Base-by-base conservation (phyloP, 2,888 invertebrate species). In the Erpobdella octoculata region DNA sequence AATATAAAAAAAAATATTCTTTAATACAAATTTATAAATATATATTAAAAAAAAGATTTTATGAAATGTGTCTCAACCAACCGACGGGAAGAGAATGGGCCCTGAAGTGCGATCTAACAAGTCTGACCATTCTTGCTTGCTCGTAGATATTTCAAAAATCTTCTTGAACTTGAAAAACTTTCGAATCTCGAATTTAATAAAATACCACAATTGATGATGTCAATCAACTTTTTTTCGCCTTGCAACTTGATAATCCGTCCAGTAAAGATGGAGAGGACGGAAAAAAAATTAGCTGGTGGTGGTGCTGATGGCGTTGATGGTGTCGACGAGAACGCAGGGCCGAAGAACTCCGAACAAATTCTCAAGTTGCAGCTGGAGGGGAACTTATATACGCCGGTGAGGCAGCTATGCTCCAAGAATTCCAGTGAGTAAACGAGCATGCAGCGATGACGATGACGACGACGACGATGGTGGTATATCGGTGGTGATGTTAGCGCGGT, bases 91-190 rank as follows among this genome's bases (percentile, higher is more conserved):
- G 33, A 62, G 62, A 62, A 35, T 31, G 28, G 4, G 62, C 31
- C n/a, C 62, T n/a, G 31, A 62, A 62, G 62, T 35, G n/a, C n/a
- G 33, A 33, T 62, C 12, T 62, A 4, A 33, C 31, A n/a, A 62
- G 31, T 35, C 62, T 62, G 33, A 62, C 62, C 62, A 62, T 62
- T 62, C 33, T 62, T 58, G n/a, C 33, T 31, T 62, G n/a, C 33
- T n/a, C n/a, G n/a, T 25, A 37, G 65, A 65, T 35, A 65, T 65
- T 62, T n/a, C 33, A n/a, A n/a, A n/a, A n/a, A n/a, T n/a, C 12
- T 15, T 18, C 12, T 41, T 28, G 28, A 25, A 21, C 65, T 15
- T 65, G 37, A n/a, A 6, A 8, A 18, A 5, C 58, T 58, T 41
- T 41, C 12, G 9, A 15, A 41, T 41, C 18, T 15, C 18, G 9